Percentiles rank a stretch among this genome's conserved stretches.
phyloP scores from a whole-genome alignment of 2,113 vertebrate species.

The Clarias magur region DNA sequence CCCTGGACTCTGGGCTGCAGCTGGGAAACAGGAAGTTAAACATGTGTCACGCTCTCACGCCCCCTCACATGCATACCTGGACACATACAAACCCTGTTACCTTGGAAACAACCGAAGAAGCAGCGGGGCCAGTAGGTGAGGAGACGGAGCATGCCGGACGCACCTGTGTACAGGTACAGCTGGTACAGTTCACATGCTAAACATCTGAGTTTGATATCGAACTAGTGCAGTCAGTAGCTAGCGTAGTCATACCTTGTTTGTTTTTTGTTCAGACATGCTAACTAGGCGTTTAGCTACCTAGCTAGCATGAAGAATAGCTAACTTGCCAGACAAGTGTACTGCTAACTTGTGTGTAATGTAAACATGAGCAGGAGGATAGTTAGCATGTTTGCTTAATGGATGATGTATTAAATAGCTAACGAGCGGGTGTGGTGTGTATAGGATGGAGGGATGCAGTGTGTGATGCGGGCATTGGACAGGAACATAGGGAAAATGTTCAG shows the following conservation, averaged over 20 bases:
- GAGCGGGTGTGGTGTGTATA: slow-evolving; percentile 35
- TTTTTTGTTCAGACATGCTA: neutral
- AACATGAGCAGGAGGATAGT: neutral
- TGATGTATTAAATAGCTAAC: neutral
- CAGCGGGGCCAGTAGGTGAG: slow-evolving; percentile 38
- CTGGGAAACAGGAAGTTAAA: slow-evolving; percentile 64
- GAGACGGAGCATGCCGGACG: slow-evolving; percentile 52
- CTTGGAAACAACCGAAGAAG: slow-evolving; percentile 28
- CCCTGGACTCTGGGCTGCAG: slow-evolving; percentile 60
- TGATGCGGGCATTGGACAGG: slow-evolving; percentile 74
- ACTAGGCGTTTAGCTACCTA: neutral
- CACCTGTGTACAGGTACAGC: slow-evolving; percentile 17
- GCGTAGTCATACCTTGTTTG: neutral
- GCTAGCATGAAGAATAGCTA: neutral
- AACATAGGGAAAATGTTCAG: slow-evolving; percentile 77
- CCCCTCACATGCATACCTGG: slow-evolving; percentile 78
- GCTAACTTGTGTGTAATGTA: too few species aligned
- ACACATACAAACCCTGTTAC: slow-evolving; percentile 11
- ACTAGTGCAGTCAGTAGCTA: neutral
- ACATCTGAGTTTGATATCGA: neutral
- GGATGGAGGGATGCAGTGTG: slow-evolving; percentile 66
- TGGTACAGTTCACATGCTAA: neutral
- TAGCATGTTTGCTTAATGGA: neutral
- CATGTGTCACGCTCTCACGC: slow-evolving; percentile 74
- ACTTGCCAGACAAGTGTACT: too few species aligned